Evolutionary conservation across 1,140 invertebrate species (phyloP).

Genomic region (Cyclina sinensis): DNA sequence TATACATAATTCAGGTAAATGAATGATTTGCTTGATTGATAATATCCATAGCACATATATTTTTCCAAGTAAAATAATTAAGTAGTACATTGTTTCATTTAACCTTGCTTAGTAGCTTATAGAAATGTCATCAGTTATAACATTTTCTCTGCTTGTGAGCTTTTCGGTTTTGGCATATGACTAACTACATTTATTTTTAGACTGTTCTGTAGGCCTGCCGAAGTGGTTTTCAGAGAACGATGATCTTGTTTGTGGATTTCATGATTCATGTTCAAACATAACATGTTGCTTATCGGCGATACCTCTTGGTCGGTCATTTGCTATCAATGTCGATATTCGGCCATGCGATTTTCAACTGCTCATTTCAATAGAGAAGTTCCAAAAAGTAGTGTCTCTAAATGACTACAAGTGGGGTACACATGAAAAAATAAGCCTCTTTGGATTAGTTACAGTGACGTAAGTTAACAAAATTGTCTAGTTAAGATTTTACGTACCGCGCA

Average conservation of each 20-base stretch:
- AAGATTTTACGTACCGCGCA: no score
- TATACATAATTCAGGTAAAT: no score
- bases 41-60: no score
- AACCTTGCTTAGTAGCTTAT: no score
- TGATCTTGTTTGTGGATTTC: neutral
- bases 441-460: slow-evolving; percentile 4
- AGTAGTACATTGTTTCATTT: no score
- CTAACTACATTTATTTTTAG: no score
- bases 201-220: neutral
- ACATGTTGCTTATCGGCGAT: neutral
- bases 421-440: slow-evolving; percentile 2
- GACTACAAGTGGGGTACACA: slow-evolving; percentile 6
- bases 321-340: neutral
- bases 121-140: no score
- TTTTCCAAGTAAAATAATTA: no score
- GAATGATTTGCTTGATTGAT: no score
- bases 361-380: slow-evolving; percentile 1
- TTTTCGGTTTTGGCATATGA: no score
- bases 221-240: neutral
- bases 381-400: neutral
- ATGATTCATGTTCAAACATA: slow-evolving; percentile 22
- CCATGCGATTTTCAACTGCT: slow-evolving; percentile 24
- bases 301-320: neutral
- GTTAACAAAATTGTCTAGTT: neutral
- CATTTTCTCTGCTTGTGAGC: no score